These are phyloP conservation scores for Sebastes vulpes DNA, from an alignment of 2,797 vertebrate species.

Conservation along the genomic window DNA sequence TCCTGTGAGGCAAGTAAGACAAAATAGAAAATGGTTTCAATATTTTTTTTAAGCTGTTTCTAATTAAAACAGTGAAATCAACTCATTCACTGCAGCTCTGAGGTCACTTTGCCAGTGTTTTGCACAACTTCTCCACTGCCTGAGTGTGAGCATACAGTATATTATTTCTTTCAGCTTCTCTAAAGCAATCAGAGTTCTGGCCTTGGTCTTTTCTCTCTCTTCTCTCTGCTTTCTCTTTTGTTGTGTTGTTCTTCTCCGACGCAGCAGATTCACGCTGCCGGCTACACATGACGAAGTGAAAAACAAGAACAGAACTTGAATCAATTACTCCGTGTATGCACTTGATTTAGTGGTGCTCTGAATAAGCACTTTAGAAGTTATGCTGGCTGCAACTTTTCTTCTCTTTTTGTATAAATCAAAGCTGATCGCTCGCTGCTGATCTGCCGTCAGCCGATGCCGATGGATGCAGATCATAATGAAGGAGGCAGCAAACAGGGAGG, in stretches of 20 bases:
- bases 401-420: conserved; percentile 23
- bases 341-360: conserved; percentile 37
- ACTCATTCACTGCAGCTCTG: background rate
- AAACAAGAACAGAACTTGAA: conserved; percentile 57
- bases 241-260: background rate
- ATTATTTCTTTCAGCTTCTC: background rate
- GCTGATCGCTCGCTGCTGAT: conserved; percentile 33
- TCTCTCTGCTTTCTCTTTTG: background rate
- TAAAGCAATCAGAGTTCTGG: conserved; percentile 17
- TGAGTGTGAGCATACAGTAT: background rate
- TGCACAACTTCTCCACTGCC: background rate
- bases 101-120: background rate
- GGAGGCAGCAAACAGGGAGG: conserved; percentile 6
- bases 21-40: background rate
- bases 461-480: conserved; percentile 28
- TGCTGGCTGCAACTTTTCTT: conserved; percentile 19
- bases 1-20: background rate
- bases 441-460: conserved; percentile 24
- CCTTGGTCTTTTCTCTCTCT: background rate
- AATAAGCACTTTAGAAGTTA: conserved; percentile 54
- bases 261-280: conserved; percentile 27
- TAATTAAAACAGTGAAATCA: background rate
- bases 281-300: conserved; percentile 21
- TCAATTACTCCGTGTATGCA: conserved; percentile 48
- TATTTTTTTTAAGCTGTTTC: background rate